Evolutionary conservation across 2,888 invertebrate species (phyloP), one percentile per base, ranked within the genome.

Genomic region (Drosophila algonquin): DNA sequence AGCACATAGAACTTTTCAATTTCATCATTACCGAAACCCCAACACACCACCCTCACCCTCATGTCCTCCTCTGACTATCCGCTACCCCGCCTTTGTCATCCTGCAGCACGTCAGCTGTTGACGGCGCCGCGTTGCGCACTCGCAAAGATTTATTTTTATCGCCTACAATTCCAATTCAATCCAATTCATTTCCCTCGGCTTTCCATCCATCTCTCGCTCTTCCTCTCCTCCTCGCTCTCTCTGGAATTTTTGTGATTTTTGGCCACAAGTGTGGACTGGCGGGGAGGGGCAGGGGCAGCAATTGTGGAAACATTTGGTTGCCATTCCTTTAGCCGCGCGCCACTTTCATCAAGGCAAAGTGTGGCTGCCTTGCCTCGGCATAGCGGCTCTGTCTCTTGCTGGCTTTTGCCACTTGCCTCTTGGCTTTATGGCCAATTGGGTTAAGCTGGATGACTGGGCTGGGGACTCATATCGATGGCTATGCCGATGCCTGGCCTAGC

Each of bases 111-210:
- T 85, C 84, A 84, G 87, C 85, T 87, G 81, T 76, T 84, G 82
- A 77, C 71, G 79, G 73, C 81, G 84, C 76, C 79, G 72, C 77
- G 76, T 79, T 79, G 83, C 77, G 79, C 87, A 79, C 81, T 82
- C 77, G 80, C 87, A 82, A 79, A 90, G 90, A 90, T 90, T 91
- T 91, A 91, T 91, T 91, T 91, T 91, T 90, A 91, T 91, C 90
- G 91, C 81, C 88, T 85, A 80, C 81, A 79, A 90, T 90, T 84
- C 88, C 87, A 79, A 87, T 90, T 89, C 89, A 87, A 85, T 85
- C 77, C 88, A 85, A 88, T 85, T 82, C 88, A 85, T 88, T 85
- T 88, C 70, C 56, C 70, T 58, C 18, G 64, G 73, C 57, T 58
- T 67, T 63, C 73, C 53, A 64, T 71, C 62, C 40, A 40, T 40